Percentiles rank a stretch among this genome's conserved stretches.
phyloP scores from a whole-genome alignment of 2,113 vertebrate genomes.

The Alethe diademata region DNA sequence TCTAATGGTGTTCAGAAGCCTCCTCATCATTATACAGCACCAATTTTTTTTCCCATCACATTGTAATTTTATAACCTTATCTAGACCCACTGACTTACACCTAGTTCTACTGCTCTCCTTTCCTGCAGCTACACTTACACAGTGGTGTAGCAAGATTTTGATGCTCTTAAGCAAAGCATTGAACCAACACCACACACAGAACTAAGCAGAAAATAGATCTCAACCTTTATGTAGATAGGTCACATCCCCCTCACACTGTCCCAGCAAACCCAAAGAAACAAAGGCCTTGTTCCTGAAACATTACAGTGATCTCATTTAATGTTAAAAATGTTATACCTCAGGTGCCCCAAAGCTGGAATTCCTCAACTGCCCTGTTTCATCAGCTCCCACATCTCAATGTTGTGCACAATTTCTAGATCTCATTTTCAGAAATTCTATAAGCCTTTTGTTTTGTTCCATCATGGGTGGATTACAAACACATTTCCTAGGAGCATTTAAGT shows the following conservation, averaged over 20 bases:
- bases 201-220: not conserved
- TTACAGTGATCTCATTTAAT: too few species aligned
- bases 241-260: accelerated
- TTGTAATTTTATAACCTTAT: not conserved
- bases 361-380: not conserved
- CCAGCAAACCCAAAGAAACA: not conserved
- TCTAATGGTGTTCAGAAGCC: not conserved
- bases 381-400: not conserved
- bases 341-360: not conserved
- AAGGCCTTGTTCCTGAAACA: not conserved
- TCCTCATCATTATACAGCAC: not conserved
- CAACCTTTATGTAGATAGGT: not conserved
- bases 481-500: not conserved
- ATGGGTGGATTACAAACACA: not conserved
- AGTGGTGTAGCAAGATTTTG: not conserved
- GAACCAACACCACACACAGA: not conserved
- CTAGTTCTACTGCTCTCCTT: not conserved
- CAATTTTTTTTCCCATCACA: not conserved
- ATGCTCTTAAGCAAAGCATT: not conserved
- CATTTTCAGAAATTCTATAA: not conserved
- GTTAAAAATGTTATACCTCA: not conserved
- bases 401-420: not conserved
- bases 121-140: not conserved
- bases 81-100: not conserved
- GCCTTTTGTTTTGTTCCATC: not conserved